Evolutionary conservation across 2,888 invertebrate species (phyloP).

Genomic region (Nysson spinosus): DNA sequence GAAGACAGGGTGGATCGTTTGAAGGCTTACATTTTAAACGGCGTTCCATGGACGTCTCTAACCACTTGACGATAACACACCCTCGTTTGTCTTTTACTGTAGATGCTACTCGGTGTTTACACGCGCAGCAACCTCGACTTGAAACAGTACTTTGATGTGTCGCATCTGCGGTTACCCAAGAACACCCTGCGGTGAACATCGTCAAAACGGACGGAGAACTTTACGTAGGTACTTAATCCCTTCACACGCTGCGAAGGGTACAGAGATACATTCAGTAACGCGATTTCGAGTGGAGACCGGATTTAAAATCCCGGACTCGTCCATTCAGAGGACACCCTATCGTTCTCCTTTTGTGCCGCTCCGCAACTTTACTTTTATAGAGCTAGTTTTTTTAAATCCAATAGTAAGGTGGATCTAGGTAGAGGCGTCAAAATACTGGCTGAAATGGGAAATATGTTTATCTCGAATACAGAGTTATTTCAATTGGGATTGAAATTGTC

Average conservation of each 20-base stretch:
- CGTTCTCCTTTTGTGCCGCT: constrained; percentile 20
- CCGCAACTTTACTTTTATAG: constrained; percentile 11
- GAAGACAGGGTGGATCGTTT: constrained; percentile 27
- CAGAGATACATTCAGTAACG: constrained; percentile 50
- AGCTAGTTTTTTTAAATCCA: constrained; percentile 11
- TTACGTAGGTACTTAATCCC: constrained; percentile 57
- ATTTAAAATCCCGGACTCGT: constrained; percentile 55
- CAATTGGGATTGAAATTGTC: too few relatives aligned
- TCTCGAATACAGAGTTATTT: too few relatives aligned
- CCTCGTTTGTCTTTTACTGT: too few relatives aligned
- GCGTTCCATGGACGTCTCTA: constrained; percentile 10
- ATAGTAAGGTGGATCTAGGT: constrained; percentile 16
- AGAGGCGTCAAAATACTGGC: constrained; percentile 5
- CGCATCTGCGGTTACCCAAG: constrained; percentile 61
- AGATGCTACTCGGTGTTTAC: constrained; percentile 52
- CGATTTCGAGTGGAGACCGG: constrained; percentile 60
- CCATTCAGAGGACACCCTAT: constrained; percentile 48
- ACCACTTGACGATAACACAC: constrained; percentile 12
- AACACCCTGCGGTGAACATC: constrained; percentile 55
- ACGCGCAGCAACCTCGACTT: constrained; percentile 42
- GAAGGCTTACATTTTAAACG: constrained; percentile 23
- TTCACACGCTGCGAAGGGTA: constrained; percentile 47
- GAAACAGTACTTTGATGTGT: constrained; percentile 55
- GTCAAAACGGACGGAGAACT: constrained; percentile 47
- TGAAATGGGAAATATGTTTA: neutral